These are phyloP conservation scores for Silurus glanis DNA, from an alignment of 2,113 vertebrate species.

Conservation along the genomic window DNA sequence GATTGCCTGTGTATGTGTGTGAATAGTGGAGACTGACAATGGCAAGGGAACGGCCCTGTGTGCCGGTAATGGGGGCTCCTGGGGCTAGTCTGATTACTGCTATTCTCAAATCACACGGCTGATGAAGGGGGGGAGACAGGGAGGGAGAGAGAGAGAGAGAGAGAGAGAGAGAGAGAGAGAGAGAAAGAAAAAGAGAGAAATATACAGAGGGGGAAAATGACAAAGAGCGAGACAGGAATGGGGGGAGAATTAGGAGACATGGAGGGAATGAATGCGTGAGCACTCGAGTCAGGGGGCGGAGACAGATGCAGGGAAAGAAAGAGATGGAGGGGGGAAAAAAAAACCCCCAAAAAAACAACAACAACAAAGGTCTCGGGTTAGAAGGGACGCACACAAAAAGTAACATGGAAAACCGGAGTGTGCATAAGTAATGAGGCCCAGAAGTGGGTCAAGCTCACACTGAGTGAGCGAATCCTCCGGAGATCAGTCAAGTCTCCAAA, in stretches of 20 bases:
- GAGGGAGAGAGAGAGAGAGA: background rate
- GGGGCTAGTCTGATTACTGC: slow-evolving; percentile 55
- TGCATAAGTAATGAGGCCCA: slow-evolving; percentile 31
- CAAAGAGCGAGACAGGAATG: background rate
- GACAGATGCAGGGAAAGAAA: slow-evolving; percentile 10
- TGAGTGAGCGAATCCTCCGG: slow-evolving; percentile 31
- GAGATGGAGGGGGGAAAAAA: background rate
- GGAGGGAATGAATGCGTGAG: slow-evolving; percentile 15
- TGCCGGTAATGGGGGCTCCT: slow-evolving; percentile 50
- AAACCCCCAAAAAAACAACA: no score
- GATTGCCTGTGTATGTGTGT: background rate
- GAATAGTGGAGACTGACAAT: slow-evolving; percentile 40
- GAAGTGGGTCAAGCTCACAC: slow-evolving; percentile 39
- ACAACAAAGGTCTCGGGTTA: background rate
- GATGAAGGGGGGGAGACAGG: slow-evolving; percentile 39
- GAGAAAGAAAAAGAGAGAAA: background rate
- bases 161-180: background rate
- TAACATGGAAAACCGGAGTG: background rate
- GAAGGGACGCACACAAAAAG: slow-evolving; percentile 11
- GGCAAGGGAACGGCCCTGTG: slow-evolving; percentile 46
- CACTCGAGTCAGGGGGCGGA: slow-evolving; percentile 25
- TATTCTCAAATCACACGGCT: slow-evolving; percentile 51
- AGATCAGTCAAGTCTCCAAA: slow-evolving; percentile 15
- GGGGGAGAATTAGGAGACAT: background rate
- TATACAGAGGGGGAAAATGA: background rate